phyloP scores from a whole-genome alignment of 2,888 invertebrate species.

The Bhutanitis thaidina region DNA sequence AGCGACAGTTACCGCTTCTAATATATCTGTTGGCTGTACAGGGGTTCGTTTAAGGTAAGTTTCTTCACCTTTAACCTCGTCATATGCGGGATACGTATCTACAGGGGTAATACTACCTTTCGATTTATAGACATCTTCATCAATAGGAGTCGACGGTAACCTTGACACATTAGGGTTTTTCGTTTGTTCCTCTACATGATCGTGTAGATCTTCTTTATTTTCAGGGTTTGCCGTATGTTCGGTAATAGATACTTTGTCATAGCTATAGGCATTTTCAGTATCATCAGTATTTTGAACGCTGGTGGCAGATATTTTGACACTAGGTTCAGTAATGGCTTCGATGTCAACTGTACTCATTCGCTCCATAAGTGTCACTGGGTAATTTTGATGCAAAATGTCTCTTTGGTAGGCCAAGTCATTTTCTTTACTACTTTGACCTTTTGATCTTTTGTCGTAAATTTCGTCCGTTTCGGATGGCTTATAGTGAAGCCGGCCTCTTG shows the following conservation, averaged over 20 bases:
- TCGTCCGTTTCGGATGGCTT: constrained; percentile 64
- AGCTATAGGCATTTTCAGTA: constrained; percentile 66
- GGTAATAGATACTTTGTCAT: constrained; percentile 56
- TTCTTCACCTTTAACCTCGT: constrained; percentile 48
- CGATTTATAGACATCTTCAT: constrained; percentile 47
- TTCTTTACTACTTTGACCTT: constrained; percentile 45
- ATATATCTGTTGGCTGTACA: constrained; percentile 35
- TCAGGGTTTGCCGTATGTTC: constrained; percentile 43
- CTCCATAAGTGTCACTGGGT: constrained; percentile 79
- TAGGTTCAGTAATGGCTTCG: constrained; percentile 68
- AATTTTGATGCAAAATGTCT: constrained; percentile 82
- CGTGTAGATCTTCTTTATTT: constrained; percentile 39
- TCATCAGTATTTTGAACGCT: constrained; percentile 49
- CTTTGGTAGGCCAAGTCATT: constrained; percentile 80
- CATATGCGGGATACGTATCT: constrained; percentile 39
- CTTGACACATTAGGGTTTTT: constrained; percentile 48
- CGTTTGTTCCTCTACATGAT: constrained; percentile 44
- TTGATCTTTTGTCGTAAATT: constrained; percentile 45
- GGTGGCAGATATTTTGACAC: constrained; percentile 39
- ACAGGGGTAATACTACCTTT: constrained; percentile 49
- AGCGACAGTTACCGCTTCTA: constrained; percentile 34
- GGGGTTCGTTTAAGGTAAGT: constrained; percentile 41
- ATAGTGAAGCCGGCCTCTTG: constrained; percentile 76
- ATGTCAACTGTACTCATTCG: constrained; percentile 68
- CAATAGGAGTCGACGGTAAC: constrained; percentile 38